These are phyloP conservation scores for Takifugu bimaculatus DNA, from an alignment of 2,113 vertebrate species.

Conservation along the genomic window DNA sequence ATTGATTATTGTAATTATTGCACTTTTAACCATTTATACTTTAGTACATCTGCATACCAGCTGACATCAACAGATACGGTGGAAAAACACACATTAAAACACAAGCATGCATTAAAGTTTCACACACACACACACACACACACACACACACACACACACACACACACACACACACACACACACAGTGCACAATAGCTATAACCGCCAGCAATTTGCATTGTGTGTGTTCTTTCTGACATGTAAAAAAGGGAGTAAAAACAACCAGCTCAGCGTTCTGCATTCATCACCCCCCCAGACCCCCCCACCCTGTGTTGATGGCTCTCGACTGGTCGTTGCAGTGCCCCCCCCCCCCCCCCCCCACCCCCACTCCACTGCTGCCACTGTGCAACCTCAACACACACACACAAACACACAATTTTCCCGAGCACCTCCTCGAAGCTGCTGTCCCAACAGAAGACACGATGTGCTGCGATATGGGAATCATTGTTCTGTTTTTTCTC, in stretches of 20 bases:
- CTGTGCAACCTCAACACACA: constrained; percentile 1
- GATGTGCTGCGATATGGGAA: constrained; percentile 6
- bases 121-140: constrained; percentile 30
- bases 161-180: constrained; percentile 25
- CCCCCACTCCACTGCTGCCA: not conserved
- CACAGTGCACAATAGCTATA: constrained; percentile 55
- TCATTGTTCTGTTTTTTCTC: not conserved
- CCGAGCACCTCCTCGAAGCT: constrained; percentile 40
- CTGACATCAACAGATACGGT: not conserved
- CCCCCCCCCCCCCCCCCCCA: not conserved
- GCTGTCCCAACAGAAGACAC: constrained; percentile 19
- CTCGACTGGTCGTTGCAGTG: constrained; percentile 42
- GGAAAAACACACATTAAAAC: not conserved
- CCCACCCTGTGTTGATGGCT: constrained; percentile 27
- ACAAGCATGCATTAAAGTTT: not conserved
- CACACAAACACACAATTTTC: constrained; percentile 28
- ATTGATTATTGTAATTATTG: too few species aligned
- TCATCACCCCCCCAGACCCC: constrained; percentile 40
- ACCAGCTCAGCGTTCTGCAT: constrained; percentile 68
- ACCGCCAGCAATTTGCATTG: constrained; percentile 71
- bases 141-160: constrained; percentile 34
- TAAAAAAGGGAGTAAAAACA: constrained; percentile 64
- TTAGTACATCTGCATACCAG: too few species aligned
- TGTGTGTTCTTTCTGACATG: constrained; percentile 69
- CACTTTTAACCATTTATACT: too few species aligned